Percentiles rank a stretch among this genome's conserved stretches.
Conservation (phyloP, 1,140 invertebrate species). For the Caenorhabditis inopinata region DNA sequence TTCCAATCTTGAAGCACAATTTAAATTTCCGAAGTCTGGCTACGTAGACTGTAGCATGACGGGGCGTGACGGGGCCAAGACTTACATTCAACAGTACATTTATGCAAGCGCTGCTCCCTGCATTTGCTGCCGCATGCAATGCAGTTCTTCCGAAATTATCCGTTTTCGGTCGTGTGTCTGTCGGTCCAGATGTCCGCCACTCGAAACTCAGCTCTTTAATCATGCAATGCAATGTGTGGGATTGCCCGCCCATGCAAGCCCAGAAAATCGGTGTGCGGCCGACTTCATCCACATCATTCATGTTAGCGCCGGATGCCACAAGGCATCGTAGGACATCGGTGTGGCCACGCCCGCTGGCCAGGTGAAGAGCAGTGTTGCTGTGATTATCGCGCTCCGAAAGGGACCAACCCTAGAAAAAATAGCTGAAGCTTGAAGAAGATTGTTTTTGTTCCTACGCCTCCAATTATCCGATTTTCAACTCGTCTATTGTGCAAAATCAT, state of each 20-base stretch:
- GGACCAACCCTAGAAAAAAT: neutral
- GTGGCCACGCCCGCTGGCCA: conserved; percentile 38
- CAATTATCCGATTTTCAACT: too few relatives aligned
- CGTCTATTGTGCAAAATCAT: too few relatives aligned
- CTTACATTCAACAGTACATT: conserved; percentile 29
- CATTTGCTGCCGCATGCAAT: conserved; percentile 41
- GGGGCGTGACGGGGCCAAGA: too few relatives aligned
- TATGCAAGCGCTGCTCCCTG: conserved; percentile 36
- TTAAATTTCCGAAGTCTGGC: too few relatives aligned
- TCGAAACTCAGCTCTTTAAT: conserved; percentile 44
- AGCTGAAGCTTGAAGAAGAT: neutral
- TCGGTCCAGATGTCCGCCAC: conserved; percentile 4
- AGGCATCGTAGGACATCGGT: conserved; percentile 27
- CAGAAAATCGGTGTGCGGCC: conserved; percentile 41
- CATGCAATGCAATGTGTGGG: conserved; percentile 39
- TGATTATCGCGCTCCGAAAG: conserved; percentile 30
- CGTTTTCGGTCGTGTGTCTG: neutral
- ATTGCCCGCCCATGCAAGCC: conserved; percentile 39
- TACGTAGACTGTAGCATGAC: neutral
- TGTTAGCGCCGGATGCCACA: conserved; percentile 16
- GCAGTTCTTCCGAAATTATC: conserved; percentile 35
- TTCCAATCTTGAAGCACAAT: too few relatives aligned
- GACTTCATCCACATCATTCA: conserved; percentile 34
- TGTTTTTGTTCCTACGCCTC: too few relatives aligned
- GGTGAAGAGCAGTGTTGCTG: conserved; percentile 38